Evolutionary conservation across 2,113 vertebrate genomes (phyloP).

Genomic region (Lipotes vexillifer): DNA sequence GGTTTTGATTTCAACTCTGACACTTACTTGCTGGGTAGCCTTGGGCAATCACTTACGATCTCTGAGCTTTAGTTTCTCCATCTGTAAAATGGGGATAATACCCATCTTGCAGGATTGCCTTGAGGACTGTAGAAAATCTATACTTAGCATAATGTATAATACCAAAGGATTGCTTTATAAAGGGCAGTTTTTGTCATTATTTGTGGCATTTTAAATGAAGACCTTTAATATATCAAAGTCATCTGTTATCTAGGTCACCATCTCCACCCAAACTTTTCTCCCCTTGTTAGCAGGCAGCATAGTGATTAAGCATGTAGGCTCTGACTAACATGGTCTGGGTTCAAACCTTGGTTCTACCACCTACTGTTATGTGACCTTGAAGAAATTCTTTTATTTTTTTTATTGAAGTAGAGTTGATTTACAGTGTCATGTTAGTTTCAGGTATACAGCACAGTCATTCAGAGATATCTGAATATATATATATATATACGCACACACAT

Average conservation of each 20-base stretch:
- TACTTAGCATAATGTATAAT: neutral
- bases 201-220: neutral
- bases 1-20: neutral
- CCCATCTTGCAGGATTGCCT: neutral
- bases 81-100: neutral
- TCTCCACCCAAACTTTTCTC: neutral
- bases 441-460: neutral
- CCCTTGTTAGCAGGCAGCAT: neutral
- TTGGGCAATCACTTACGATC: neutral
- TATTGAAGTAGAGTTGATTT: neutral
- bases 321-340: neutral
- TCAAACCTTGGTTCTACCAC: neutral
- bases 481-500: neutral
- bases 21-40: neutral
- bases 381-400: neutral
- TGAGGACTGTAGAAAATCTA: neutral
- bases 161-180: neutral
- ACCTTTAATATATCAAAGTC: neutral
- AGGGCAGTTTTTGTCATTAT: neutral
- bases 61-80: neutral
- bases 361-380: neutral
- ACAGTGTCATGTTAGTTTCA: neutral
- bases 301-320: neutral
- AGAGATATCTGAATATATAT: neutral
- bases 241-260: neutral